Conservation (phyloP, 2,113 vertebrate genomes). For the Spea bombifrons region DNA sequence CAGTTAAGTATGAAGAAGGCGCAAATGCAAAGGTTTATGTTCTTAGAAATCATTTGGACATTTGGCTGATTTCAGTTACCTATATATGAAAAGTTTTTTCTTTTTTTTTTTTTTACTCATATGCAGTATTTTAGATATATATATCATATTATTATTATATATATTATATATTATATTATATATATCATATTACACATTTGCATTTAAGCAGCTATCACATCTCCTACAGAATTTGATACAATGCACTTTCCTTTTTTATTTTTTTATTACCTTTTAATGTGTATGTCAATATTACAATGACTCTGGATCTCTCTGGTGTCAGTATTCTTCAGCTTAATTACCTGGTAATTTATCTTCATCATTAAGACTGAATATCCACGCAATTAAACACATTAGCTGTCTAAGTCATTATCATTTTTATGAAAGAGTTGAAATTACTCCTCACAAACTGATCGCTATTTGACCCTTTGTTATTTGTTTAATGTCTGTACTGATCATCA, state of each 20-base stretch:
- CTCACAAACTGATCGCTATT: constrained; percentile 20
- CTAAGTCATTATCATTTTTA: constrained; percentile 36
- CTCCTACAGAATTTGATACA: constrained; percentile 9
- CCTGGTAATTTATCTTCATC: constrained; percentile 46
- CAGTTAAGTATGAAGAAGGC: no score
- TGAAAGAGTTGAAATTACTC: not conserved
- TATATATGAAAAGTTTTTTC: no score
- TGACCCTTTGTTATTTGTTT: constrained; percentile 22
- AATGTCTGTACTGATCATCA: constrained; percentile 14
- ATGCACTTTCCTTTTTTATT: not conserved
- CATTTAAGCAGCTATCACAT: not conserved
- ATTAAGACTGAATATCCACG: constrained; percentile 36
- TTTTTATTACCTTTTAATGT: constrained; percentile 23
- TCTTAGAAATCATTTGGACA: no score
- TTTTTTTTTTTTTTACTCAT: no score
- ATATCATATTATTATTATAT: no score
- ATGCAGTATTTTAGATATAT: no score
- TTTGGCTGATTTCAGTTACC: no score
- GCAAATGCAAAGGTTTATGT: no score
- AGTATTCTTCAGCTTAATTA: constrained; percentile 36
- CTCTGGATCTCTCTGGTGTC: constrained; percentile 31
- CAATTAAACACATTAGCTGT: constrained; percentile 30
- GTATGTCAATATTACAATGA: constrained; percentile 30
- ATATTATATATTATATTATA: no score
- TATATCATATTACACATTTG: no score